These are phyloP conservation scores for Aegithalos caudatus DNA, from an alignment of 2,113 vertebrate genomes.

Conservation along the genomic window DNA sequence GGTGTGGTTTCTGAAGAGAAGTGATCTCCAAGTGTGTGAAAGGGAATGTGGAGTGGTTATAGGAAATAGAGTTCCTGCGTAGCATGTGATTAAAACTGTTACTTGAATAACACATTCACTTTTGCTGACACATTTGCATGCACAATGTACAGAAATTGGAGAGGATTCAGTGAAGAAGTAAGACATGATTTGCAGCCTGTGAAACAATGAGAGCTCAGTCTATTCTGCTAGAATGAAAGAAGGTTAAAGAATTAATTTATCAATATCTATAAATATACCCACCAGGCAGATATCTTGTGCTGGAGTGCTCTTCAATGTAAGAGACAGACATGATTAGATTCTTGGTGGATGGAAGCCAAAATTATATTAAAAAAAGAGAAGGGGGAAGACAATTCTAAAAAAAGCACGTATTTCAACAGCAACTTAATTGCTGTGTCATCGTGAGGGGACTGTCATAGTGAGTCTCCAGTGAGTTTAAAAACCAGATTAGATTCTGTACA, in stretches of 20 bases:
- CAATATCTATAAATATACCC: constrained; percentile 20
- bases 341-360: constrained; percentile 10
- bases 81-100: neutral
- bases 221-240: neutral
- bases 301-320: neutral
- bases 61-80: neutral
- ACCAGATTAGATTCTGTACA: neutral
- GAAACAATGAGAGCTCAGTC: neutral
- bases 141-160: neutral
- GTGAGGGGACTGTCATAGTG: neutral
- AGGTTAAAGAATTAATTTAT: constrained; percentile 12
- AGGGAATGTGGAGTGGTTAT: neutral
- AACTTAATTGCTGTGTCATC: neutral
- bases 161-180: neutral
- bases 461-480: neutral
- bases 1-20: neutral
- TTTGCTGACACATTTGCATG: neutral
- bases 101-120: neutral
- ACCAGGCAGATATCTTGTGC: neutral
- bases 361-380: neutral
- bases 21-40: neutral
- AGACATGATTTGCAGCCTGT: neutral
- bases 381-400: neutral
- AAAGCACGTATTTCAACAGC: neutral
- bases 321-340: neutral